phyloP scores from a whole-genome alignment of 1,140 invertebrate genomes.

The Saxidomus purpurata region DNA sequence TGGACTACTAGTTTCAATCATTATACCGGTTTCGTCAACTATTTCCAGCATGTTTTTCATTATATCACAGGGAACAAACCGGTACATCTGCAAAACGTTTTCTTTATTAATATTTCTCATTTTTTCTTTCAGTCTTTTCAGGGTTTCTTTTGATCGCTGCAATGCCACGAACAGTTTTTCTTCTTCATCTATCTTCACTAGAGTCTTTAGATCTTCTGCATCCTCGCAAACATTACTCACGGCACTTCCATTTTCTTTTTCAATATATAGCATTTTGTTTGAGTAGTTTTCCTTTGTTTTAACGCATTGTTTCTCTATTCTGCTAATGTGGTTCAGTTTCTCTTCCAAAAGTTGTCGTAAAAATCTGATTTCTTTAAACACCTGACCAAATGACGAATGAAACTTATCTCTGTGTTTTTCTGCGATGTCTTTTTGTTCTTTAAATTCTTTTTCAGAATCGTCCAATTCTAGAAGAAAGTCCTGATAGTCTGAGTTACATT shows the following conservation, averaged over 20 bases:
- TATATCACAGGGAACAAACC: not conserved
- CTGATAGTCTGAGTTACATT: not conserved
- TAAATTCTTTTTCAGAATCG: not conserved
- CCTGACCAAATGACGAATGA: not conserved
- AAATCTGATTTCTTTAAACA: not conserved
- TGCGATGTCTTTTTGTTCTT: not conserved
- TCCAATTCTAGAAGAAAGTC: not conserved
- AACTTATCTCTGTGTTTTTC: not conserved
- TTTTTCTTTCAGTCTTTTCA: not conserved
- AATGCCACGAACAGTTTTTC: not conserved
- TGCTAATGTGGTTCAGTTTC: not conserved
- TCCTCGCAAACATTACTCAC: not conserved
- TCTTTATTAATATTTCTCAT: not conserved
- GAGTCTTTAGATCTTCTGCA: not conserved
- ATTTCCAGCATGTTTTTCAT: not conserved
- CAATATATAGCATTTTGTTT: not conserved
- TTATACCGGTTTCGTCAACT: not conserved
- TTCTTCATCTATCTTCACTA: not conserved
- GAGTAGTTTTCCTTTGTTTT: not conserved
- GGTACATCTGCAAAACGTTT: not conserved
- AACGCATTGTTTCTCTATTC: not conserved
- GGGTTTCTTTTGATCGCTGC: not conserved
- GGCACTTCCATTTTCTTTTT: not conserved
- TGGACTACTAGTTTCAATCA: not conserved
- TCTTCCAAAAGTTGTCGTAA: not conserved